Conservation (phyloP, 1,140 invertebrate species). For the Onthophagus taurus region DNA sequence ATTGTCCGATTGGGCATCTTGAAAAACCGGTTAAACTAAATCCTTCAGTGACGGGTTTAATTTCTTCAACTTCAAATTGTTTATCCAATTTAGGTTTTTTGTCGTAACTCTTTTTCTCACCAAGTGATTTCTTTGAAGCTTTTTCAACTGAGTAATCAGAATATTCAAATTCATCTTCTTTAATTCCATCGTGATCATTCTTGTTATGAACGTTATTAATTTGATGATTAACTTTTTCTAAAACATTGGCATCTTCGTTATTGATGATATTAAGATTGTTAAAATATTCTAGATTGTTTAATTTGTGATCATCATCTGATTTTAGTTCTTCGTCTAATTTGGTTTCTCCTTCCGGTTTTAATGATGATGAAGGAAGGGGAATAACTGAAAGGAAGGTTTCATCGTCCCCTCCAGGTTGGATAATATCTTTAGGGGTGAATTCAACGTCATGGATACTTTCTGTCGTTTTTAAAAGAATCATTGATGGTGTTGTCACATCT, state of each 20-base stretch:
- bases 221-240: constrained; percentile 16
- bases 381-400: constrained; percentile 15
- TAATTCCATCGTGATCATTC: constrained; percentile 11
- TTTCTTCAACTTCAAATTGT: constrained; percentile 13
- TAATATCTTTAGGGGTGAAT: constrained; percentile 15
- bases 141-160: constrained; percentile 14
- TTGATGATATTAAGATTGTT: constrained; percentile 19
- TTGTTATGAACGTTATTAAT: constrained; percentile 10
- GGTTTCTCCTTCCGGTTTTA: constrained; percentile 10
- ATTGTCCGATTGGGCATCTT: constrained; percentile 48
- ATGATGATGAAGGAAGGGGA: constrained; percentile 10
- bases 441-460: constrained; percentile 18
- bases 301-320: constrained; percentile 12
- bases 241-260: constrained; percentile 22
- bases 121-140: constrained; percentile 15
- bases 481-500: constrained; percentile 27
- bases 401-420: constrained; percentile 18
- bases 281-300: too few species aligned
- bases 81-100: constrained; percentile 12
- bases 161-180: constrained; percentile 17
- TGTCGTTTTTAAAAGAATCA: constrained; percentile 24
- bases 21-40: constrained; percentile 36
- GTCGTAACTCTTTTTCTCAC: too few species aligned
- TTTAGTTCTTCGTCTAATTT: constrained; percentile 18
- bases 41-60: constrained; percentile 31